Evolutionary conservation across 2,113 vertebrate species (phyloP), one percentile per base, ranked within the genome.

Genomic region (Megatriorchis doriae): DNA sequence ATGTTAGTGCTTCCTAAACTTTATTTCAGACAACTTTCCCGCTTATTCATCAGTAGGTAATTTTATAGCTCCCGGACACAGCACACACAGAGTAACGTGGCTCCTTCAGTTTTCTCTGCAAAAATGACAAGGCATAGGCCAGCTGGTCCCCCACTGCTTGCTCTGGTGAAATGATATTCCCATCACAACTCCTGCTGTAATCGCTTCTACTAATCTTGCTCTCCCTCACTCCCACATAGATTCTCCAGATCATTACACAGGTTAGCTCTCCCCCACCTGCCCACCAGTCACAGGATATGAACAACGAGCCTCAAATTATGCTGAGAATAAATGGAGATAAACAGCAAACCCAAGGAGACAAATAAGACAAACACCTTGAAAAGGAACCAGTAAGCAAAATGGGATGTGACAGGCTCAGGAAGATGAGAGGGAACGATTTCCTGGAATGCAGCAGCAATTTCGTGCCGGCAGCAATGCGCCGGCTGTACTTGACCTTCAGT

Each of bases 271-370:
- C 59, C 75, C 73, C 23, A 19, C 84, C 77, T 70, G 68, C 88
- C 56, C 74, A 93, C 95, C 82, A 85, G 79, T 97, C n/a, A 31
- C 86, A 82, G 94, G 92, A 96, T 96, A 96, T 84, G 87, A 95
- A 91, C 87, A 81, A 94, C 5, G 8, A 93, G 82, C 94, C 90
- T 94, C 48, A 92, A 96, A 96, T 96, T 97, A 96, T 93, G 75
- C 95, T 65, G 92, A 94, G 93, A 95, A 94, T 97, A 96, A 97
- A 96, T 88, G 96, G 84, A 96, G 95, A 95, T 97, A 97, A 97
- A 96, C 94, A 97, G 94, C 77, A 94, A 97, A 96, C 93, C 95
- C 68, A 88, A 96, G 92, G 95, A 97, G 96, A 94, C 68, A 94
- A 96, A 87, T 96, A 94, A 94, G 92, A 77, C 5, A 8, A 96